Base-by-base conservation (phyloP, 2,888 invertebrate species). In the Catocala fraxini region DNA sequence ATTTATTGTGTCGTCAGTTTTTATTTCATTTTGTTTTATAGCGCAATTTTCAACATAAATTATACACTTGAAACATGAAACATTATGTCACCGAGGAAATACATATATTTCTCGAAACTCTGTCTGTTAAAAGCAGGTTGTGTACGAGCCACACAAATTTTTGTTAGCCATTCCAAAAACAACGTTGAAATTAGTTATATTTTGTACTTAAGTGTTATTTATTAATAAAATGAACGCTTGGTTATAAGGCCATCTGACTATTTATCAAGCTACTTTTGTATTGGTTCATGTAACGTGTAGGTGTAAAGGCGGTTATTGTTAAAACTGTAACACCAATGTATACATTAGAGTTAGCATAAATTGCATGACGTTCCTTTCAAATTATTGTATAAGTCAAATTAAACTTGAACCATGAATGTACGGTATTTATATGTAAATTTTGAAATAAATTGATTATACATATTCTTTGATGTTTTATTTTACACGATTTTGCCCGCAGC, bases 401-500 rank as follows among this genome's bases (percentile, higher is more conserved):
- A 46, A 55, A 56, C 51, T 70, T 70, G 59, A 71, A 73, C 64
- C 59, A 70, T 73, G 65, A 65, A 72, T 77, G 68, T 81, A 77
- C 73, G 77, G 75, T 83, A 83, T 85, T 83, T 82, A 79, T 82
- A 81, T 85, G 81, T 85, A 81, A 78, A 81, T 82, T 82, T 87
- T 84, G 62, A 86, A 88, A 85, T 84, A 86, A 84, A 84, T 73
- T 75, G 65, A 78, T 73, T 71, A 70, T 71, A 25, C n/a, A 68
- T 47, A 25, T 41, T 13, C n/a, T n/a, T 33, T 11, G n/a, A 52
- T 52, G 33, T 59, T 57, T 61, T 5, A 43, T 60, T 62, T 56
- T 39, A 39, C 7, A 42, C 9, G 42, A 11, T 33, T 25, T 25
- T 25, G 25, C 4, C 25, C 25, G 1, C 25, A 25, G 25, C 25